Evolutionary conservation across 1,140 invertebrate species (phyloP), one percentile per base, ranked within the genome.

Genomic region (Hormaphis cornu): DNA sequence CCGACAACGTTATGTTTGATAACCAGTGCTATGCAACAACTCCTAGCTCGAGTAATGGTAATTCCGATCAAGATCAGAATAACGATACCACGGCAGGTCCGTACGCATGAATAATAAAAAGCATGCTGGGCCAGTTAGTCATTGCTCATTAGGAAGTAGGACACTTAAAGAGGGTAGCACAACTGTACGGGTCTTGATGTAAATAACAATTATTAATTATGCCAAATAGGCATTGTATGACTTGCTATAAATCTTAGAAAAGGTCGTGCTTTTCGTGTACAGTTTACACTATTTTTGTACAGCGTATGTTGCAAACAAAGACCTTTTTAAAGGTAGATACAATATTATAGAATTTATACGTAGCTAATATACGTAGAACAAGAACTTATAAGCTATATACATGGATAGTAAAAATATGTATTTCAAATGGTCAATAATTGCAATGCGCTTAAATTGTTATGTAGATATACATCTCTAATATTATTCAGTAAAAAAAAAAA

Each of bases 21-120:
- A 92, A 93, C 80, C 90, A 92, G 76, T 93, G 91, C 80, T 95
- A 94, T 80, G 91, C 91, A 16, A 93, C 91, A 14, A 94, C 91
- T 35, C 91, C 91, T 18, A 92, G 90, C 73, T 93, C 91, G 26
- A 92, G 89, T 75, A 92, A 91, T 74, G 90, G 90, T 40, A 92
- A 92, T 80, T 91, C 89, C 40, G 90, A 91, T 77, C 87, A 90
- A 80, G 89, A 91, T 77, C 86, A 88, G 74, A 74, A 77, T n/a
- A 80, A 82, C 53, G 50, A 40, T 70, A 70, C 24, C 1, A 70
- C 14, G 44, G 20, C 69, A 56, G 61, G 61, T 66, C 61, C 61
- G 61, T 66, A 66, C 26, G 61, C 61, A 66, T 66, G 61, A 8
- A 1, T 18, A 35, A 66, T 33, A 50, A 50, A 48, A 66, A 48